phyloP scores from a whole-genome alignment of 1,140 invertebrate genomes.

The Stenopsyche tienmushanensis region DNA sequence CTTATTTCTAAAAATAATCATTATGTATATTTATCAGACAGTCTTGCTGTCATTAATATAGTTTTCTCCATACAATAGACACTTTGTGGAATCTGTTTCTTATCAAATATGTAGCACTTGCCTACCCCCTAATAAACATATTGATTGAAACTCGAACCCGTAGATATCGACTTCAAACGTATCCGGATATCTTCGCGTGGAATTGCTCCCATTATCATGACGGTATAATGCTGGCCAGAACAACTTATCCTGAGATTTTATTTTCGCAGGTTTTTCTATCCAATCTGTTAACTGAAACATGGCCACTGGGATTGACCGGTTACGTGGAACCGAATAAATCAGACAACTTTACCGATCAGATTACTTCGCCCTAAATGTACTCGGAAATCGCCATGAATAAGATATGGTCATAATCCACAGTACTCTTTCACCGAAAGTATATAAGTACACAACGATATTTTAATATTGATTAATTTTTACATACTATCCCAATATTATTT shows the following conservation, averaged over 20 bases:
- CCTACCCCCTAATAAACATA: not conserved
- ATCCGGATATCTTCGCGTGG: not conserved
- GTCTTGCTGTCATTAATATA: too few species aligned
- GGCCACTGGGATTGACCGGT: slow-evolving; percentile 27
- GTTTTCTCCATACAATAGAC: too few species aligned
- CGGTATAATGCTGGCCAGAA: slow-evolving; percentile 8
- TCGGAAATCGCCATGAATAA: not conserved
- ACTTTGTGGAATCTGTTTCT: too few species aligned
- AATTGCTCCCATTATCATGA: slow-evolving; percentile 9
- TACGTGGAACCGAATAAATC: slow-evolving; percentile 23
- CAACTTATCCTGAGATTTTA: slow-evolving; percentile 27
- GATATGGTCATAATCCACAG: not conserved
- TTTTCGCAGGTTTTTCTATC: slow-evolving; percentile 7
- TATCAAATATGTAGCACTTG: not conserved
- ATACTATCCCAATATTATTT: too few species aligned
- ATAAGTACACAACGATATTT: too few species aligned
- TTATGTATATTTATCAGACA: too few species aligned
- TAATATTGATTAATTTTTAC: too few species aligned
- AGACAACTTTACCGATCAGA: slow-evolving; percentile 27
- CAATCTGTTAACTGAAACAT: slow-evolving; percentile 24
- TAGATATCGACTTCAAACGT: not conserved
- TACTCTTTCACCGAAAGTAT: too few species aligned
- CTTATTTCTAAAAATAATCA: too few species aligned
- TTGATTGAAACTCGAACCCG: slow-evolving; percentile 3
- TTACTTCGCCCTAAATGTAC: not conserved